Evolutionary conservation across 2,797 vertebrate species (phyloP), one percentile per base, ranked within the genome.

Genomic region (Rhinoraja longicauda): DNA sequence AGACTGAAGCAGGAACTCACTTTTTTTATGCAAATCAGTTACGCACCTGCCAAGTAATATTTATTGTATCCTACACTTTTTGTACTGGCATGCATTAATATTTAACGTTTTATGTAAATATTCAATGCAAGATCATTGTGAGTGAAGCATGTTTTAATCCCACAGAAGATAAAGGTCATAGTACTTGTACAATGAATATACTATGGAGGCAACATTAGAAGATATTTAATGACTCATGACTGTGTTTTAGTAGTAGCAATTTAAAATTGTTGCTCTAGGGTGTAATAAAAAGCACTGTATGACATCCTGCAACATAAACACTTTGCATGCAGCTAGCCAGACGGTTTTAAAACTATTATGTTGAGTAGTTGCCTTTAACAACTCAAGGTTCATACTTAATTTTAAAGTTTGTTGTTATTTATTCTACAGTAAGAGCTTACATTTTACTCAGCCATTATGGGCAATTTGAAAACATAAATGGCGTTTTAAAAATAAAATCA

Each of bases 191-290:
- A 92, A 45, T 92, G 39, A 24, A 13, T 73, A 53, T 75, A 75
- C 39, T 53, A 73, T 29, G 13, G 67, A 75, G 70, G n/a, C 90
- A 92, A 73, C 70, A 75, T 67, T 57, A 75, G 72, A 92, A 73
- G 36, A 92, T 75, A 92, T 64, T 88, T 88, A 88, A 67, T 88
- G 84, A 88, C 84, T 88, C 84, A 21, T 88, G 84, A 88, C 84
- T 88, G 84, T 12, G 45, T 73, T 73, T 91, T 73, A 75, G 67
- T 92, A 39, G 13, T 73, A 73, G 70, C 70, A 92, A 75, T 92
- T 92, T 92, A 92, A 39, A 17, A 45, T 57, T 75, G 67, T 75
- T 29, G 90, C 90, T 70, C 70, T 39, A 72, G 45, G 70, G 67
- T 92, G 70, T 73, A 73, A 45, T 92, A 92, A 92, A 75, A 73